phyloP scores from a whole-genome alignment of 1,140 invertebrate genomes.

The Ips typographus region DNA sequence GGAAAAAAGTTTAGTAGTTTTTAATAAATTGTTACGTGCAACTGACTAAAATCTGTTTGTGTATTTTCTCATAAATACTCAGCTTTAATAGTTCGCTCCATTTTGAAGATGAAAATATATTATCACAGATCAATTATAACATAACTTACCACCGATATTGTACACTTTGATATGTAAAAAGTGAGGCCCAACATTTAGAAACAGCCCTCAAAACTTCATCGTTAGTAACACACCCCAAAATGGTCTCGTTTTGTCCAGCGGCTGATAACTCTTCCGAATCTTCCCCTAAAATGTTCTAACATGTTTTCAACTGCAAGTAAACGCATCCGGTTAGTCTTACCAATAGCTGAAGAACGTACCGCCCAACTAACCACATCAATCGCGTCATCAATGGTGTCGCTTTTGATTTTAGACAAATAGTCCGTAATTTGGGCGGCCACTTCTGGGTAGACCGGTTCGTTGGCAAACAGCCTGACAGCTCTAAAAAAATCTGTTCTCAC shows the following conservation, averaged over 20 bases:
- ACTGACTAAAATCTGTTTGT: too few species aligned
- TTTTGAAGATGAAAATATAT: not conserved
- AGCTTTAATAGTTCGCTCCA: too few species aligned
- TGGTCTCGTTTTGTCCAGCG: constrained; percentile 83
- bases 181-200: constrained; percentile 76
- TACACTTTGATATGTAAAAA: constrained; percentile 73
- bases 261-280: constrained; percentile 76
- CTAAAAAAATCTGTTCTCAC: constrained; percentile 37
- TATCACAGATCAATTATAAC: not conserved
- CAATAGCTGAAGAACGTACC: constrained; percentile 41
- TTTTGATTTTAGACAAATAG: constrained; percentile 15
- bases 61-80: too few species aligned
- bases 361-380: constrained; percentile 39
- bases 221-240: constrained; percentile 63
- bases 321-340: constrained; percentile 22
- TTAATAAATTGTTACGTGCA: too few species aligned
- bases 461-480: constrained; percentile 40
- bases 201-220: constrained; percentile 61
- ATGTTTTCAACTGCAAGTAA: constrained; percentile 44
- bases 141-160: constrained; percentile 64
- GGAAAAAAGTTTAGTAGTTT: too few species aligned
- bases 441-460: constrained; percentile 36
- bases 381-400: constrained; percentile 17
- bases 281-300: constrained; percentile 57
- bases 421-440: constrained; percentile 22